These are phyloP conservation scores for Mechanitis messenoides DNA, from an alignment of 2,888 invertebrate species.

Conservation along the genomic window DNA sequence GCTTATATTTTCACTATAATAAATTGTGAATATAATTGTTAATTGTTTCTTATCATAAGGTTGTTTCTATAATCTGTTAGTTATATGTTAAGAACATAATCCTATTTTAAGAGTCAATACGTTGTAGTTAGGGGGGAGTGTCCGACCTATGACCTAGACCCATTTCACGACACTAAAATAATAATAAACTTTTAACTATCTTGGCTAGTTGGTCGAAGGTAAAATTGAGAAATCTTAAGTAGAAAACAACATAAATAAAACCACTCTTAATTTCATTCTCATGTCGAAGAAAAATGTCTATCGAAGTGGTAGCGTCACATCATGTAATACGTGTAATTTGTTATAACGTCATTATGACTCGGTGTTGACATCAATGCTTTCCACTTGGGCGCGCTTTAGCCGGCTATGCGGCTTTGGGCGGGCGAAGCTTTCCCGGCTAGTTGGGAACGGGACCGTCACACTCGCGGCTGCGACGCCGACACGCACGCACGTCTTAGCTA, in stretches of 20 bases:
- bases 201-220: constrained; percentile 5
- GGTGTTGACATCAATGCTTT: constrained; percentile 16
- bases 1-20: no score
- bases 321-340: neutral
- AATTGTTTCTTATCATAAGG: no score
- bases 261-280: no score
- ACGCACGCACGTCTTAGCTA: constrained; percentile 43
- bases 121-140: constrained; percentile 8
- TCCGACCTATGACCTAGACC: constrained; percentile 32
- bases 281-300: neutral
- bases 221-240: constrained; percentile 8
- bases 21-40: no score
- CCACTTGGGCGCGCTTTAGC: constrained; percentile 20
- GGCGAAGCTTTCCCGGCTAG: constrained; percentile 52
- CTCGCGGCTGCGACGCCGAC: constrained; percentile 38
- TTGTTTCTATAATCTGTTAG: no score
- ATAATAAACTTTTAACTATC: constrained; percentile 13
- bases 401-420: constrained; percentile 42
- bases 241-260: neutral
- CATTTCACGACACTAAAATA: constrained; percentile 22
- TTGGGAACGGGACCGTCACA: constrained; percentile 49
- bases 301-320: neutral
- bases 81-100: no score
- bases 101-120: no score
- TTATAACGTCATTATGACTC: constrained; percentile 6